Evolutionary conservation across 2,797 vertebrate genomes (phyloP).

Genomic region (Tachyglossus aculeatus): DNA sequence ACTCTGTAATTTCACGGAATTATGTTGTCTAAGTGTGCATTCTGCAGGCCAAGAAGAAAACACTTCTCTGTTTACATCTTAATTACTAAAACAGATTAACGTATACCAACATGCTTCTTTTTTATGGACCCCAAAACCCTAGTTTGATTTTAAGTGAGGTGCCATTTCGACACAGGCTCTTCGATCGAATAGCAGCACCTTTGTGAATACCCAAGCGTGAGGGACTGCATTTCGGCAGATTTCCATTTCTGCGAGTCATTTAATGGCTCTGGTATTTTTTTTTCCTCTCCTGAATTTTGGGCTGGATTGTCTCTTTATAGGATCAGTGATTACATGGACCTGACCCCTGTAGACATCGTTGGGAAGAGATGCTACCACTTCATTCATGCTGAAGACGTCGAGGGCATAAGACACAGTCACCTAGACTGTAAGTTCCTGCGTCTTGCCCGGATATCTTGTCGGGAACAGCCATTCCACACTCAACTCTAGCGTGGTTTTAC

Average conservation of each 20-base stretch:
- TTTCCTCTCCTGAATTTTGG: conserved; percentile 45
- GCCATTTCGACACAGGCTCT: conserved; percentile 27
- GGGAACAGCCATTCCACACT: not conserved
- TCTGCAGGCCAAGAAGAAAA: conserved; percentile 24
- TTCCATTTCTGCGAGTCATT: conserved; percentile 27
- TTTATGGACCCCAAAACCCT: not conserved
- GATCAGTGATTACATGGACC: conserved; percentile 99
- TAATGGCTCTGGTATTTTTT: conserved; percentile 24
- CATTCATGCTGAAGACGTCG: conserved; percentile 97
- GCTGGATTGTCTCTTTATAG: conserved; percentile 71
- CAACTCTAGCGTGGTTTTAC: not conserved
- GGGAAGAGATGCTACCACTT: conserved; percentile 98
- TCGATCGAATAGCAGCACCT: not conserved
- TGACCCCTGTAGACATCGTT: conserved; percentile 95
- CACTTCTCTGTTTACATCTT: conserved; percentile 44
- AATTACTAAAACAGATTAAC: conserved; percentile 56
- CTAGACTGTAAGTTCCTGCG: conserved; percentile 90
- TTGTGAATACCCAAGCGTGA: not conserved
- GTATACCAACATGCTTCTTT: conserved; percentile 39
- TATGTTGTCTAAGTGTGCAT: conserved; percentile 54
- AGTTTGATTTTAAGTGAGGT: not conserved
- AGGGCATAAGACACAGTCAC: conserved; percentile 94
- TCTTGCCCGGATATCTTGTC: not conserved
- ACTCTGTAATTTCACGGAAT: conserved; percentile 68
- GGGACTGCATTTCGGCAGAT: conserved; percentile 17